Conservation (phyloP, 2,113 vertebrate genomes). For the Notarius quadriscutis region DNA sequence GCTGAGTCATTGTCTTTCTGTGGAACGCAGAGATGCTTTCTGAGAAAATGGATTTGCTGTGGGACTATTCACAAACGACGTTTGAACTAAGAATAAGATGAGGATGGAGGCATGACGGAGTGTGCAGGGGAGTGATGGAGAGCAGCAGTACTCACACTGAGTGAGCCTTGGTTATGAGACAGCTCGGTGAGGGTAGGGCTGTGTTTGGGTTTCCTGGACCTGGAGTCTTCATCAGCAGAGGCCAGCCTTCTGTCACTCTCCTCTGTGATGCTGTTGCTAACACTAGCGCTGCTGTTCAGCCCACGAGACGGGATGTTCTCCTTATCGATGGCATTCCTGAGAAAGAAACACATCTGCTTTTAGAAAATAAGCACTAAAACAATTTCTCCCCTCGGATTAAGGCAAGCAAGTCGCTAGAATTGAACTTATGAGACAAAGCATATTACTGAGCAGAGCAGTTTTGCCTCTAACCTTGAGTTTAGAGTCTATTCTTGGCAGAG, state of each 20-base stretch:
- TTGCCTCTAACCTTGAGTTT: conserved; percentile 43
- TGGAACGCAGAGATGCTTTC: not conserved
- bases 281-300: conserved; percentile 59
- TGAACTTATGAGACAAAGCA: not conserved
- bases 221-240: conserved; percentile 68
- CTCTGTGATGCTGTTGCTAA: conserved; percentile 67
- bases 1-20: conserved; percentile 12
- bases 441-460: conserved; percentile 20
- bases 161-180: conserved; percentile 77
- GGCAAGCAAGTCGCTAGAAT: not conserved
- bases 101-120: not conserved
- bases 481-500: conserved; percentile 12
- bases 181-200: conserved; percentile 76
- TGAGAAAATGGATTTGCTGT: not conserved
- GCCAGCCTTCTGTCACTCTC: conserved; percentile 68
- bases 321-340: conserved; percentile 82
- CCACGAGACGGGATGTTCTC: conserved; percentile 85
- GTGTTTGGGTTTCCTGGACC: conserved; percentile 80
- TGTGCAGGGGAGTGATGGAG: not conserved
- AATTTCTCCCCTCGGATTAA: not conserved
- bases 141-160: conserved; percentile 77
- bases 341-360: conserved; percentile 48
- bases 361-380: not conserved
- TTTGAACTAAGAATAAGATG: not conserved
- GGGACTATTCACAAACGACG: not conserved